Conservation (phyloP, 2,888 invertebrate genomes). For the Pterostichus niger region DNA sequence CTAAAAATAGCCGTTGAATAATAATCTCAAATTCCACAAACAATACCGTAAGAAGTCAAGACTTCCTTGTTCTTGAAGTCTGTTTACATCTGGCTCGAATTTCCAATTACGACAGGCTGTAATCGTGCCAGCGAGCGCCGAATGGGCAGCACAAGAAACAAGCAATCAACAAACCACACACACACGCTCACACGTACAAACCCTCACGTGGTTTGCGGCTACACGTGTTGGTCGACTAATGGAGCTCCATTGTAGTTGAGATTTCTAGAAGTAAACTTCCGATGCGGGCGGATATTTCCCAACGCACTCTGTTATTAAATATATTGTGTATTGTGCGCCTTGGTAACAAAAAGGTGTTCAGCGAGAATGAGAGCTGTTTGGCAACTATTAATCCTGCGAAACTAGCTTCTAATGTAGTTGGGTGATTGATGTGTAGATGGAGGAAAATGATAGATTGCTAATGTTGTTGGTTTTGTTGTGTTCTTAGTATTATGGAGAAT, state of each 20-base stretch:
- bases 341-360: neutral
- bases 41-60: no score
- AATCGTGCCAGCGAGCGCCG: neutral
- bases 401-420: neutral
- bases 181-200: neutral
- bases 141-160: neutral
- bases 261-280: constrained; percentile 12
- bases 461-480: neutral
- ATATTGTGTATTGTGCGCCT: constrained; percentile 11
- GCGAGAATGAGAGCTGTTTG: constrained; percentile 1
- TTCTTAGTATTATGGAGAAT: no score
- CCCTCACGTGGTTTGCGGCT: neutral
- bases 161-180: constrained; percentile 12
- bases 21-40: no score
- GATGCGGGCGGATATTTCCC: neutral
- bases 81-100: constrained; percentile 2
- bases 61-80: neutral
- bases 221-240: constrained; percentile 18
- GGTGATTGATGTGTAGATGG: constrained; percentile 7
- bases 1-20: no score
- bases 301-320: constrained; percentile 20
- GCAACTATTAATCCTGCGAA: constrained; percentile 9
- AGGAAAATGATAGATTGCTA: constrained; percentile 14
- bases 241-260: constrained; percentile 13
- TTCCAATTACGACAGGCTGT: constrained; percentile 1